Percentiles rank a stretch among this genome's conserved stretches.
Evolutionary conservation across 2,113 vertebrate genomes (phyloP).

Genomic region (Atrichornis clamosus): DNA sequence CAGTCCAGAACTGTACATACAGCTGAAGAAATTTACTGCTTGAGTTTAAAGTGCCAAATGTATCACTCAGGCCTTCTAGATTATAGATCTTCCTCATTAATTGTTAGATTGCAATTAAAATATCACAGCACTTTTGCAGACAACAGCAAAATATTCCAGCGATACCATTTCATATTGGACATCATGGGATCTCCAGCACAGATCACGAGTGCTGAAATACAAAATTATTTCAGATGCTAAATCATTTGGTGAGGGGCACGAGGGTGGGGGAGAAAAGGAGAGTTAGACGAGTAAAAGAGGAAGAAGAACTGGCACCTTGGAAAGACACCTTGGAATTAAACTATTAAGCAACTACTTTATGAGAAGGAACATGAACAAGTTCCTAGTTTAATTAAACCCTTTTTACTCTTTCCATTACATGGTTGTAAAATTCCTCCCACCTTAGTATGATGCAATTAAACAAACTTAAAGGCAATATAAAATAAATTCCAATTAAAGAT

Average conservation of each 20-base stretch:
- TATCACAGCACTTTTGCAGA: not conserved
- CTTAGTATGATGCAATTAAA: not conserved
- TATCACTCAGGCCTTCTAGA: not conserved
- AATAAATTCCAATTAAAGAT: not conserved
- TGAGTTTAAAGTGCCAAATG: not conserved
- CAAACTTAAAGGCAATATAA: not conserved
- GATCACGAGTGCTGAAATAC: not conserved
- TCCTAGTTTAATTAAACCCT: not conserved
- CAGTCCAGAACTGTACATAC: not conserved
- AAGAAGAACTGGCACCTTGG: not conserved
- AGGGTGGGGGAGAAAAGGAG: not conserved
- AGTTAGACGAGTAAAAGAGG: not conserved
- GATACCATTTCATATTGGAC: not conserved
- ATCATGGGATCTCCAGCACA: slow-evolving; percentile 24
- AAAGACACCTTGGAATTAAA: not conserved
- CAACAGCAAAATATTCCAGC: slow-evolving; percentile 6
- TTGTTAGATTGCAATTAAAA: slow-evolving; percentile 16
- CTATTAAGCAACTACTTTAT: not conserved
- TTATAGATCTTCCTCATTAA: slow-evolving; percentile 18
- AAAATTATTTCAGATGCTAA: not conserved
- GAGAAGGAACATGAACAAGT: not conserved
- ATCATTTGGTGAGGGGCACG: not conserved
- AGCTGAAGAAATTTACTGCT: not conserved
- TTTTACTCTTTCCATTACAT: not conserved
- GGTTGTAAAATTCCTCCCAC: not conserved